Conservation (phyloP, 2,113 vertebrate species). For the Urocitellus parryii region DNA sequence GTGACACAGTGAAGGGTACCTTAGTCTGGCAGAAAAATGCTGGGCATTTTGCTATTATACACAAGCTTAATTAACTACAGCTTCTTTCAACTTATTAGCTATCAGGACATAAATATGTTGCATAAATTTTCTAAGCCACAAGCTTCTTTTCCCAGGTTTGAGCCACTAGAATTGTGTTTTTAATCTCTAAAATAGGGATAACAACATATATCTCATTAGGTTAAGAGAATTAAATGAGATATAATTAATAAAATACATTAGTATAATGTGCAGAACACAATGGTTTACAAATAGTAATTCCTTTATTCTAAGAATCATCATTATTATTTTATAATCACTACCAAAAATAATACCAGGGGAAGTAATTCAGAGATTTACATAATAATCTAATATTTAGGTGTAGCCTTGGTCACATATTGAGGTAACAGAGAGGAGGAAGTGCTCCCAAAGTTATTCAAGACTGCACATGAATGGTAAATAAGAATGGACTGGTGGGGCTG, state of each 20-base stretch:
- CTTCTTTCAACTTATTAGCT: constrained; percentile 9
- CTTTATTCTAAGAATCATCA: constrained; percentile 27
- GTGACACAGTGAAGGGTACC: background rate
- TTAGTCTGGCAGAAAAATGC: background rate
- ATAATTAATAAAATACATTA: background rate
- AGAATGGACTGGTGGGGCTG: background rate
- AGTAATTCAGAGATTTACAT: background rate
- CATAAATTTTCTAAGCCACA: background rate
- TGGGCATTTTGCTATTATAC: background rate
- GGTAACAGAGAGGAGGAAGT: background rate
- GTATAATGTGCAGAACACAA: background rate
- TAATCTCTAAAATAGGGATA: constrained; percentile 33
- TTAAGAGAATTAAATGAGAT: constrained; percentile 47
- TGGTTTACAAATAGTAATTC: constrained; percentile 1
- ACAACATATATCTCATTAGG: background rate
- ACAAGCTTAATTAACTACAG: background rate
- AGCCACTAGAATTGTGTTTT: background rate
- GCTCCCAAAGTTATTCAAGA: constrained; percentile 17
- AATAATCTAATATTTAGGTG: constrained; percentile 24
- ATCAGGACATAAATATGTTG: background rate
- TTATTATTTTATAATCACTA: constrained; percentile 11
- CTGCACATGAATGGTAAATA: background rate
- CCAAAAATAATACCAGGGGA: background rate
- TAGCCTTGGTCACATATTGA: background rate
- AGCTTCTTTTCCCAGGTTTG: background rate